phyloP scores from a whole-genome alignment of 2,113 vertebrate species.

The Nettapus auritus region DNA sequence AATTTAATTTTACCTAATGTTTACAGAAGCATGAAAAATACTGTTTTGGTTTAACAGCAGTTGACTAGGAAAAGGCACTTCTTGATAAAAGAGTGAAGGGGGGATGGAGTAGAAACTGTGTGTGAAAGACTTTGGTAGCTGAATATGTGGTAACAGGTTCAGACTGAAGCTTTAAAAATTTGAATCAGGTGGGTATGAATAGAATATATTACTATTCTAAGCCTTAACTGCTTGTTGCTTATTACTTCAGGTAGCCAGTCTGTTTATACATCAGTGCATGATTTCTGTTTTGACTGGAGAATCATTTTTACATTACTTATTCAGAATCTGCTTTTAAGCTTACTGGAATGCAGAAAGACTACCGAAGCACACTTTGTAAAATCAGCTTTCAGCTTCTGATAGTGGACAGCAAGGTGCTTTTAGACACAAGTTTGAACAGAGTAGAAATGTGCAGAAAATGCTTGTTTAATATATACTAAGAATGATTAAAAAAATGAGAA shows the following conservation, averaged over 20 bases:
- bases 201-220: not conserved
- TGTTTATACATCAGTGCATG: not conserved
- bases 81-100: fast-evolving
- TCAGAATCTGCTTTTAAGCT: not conserved
- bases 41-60: not conserved
- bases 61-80: not conserved
- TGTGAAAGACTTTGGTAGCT: not conserved
- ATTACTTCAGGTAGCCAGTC: not conserved
- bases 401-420: not conserved
- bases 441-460: not conserved
- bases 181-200: not conserved
- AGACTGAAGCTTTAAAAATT: not conserved
- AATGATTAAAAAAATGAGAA: not conserved
- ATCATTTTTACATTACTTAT: not conserved
- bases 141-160: not conserved
- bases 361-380: not conserved
- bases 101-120: not conserved
- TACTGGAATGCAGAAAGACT: not conserved
- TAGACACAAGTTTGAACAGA: not conserved
- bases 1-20: not conserved
- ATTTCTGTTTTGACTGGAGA: not conserved
- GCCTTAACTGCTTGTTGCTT: not conserved
- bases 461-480: not conserved
- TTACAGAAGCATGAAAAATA: not conserved
- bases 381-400: not conserved